Evolutionary conservation across 2,797 vertebrate species (phyloP), one percentile per base, ranked within the genome.

Genomic region (Pteropus rufus): DNA sequence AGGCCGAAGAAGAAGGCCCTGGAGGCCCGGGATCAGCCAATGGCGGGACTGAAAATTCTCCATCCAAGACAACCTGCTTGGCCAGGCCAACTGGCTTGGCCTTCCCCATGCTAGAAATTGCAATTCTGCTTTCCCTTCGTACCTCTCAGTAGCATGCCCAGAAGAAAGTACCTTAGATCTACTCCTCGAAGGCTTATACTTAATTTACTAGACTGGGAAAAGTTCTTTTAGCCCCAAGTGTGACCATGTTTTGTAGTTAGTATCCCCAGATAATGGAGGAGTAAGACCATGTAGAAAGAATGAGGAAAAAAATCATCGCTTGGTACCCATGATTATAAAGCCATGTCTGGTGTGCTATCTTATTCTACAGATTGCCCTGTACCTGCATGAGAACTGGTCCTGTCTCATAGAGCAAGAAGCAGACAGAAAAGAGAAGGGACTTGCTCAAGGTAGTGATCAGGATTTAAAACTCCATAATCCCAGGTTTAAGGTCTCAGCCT

Each of bases 11-110:
- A 82, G 83, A 69, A 49, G 52, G 80, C 21, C n/a, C 21, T 19
- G 18, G 41, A 67, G 60, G 60, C 49, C 49, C 54, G 29, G 26
- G 34, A 62, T 60, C 26, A 64, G 41, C 67, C 16, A 52, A 29
- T 69, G 39, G n/a, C 2, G 5, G 23, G 5, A 41, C 54, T 88
- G 88, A 95, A 94, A 94, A 86, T 92, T 70, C 49, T 80, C 83
- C 64, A 54, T 80, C 73, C 26, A 64, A 82, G 70, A 89, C 75
- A 97, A 89, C 85, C 80, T 97, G 94, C 72, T 91, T 91, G 52
- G 31, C 39, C 1, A 95, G 95, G 88, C 34, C 4, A 8, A 93
- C 92, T 70, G 84, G 84, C 81, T 73, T 75, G 70, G 52, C 81
- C 81, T 82, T 44, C 23, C 23, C 64, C 2, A 14, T 21, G 23